Evolutionary conservation across 2,888 invertebrate genomes (phyloP), one percentile per base, ranked within the genome.

Genomic region (Philereme vetulata): DNA sequence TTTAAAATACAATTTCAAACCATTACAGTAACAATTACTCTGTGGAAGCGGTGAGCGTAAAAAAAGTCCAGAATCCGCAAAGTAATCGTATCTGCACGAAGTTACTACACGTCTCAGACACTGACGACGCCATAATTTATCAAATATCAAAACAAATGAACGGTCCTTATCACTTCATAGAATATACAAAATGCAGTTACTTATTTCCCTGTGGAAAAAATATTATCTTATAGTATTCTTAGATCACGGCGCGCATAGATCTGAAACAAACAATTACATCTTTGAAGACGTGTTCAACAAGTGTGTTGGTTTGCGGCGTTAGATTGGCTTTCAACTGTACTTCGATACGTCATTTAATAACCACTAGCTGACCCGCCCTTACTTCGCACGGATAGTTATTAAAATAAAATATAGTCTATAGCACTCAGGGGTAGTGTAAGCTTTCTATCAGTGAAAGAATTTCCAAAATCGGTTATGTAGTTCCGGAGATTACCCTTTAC

Each of bases 151-250:
- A 92, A 90, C 88, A 90, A 92, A 89, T 90, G 87, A 89, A 88
- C 90, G 89, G 84, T 90, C 88, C 92, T 91, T 90, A 90, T 91
- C 92, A 92, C 91, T 92, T 92, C 86, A 92, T 92, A 92, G 90
- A 93, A 93, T 92, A 93, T 93, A 93, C 93, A 93, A 93, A 93
- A 93, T 92, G 92, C 92, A 92, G 90, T 92, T 92, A 93, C 92
- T 93, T 92, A 92, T 92, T 92, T 92, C 92, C 92, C 85, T 90
- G 91, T 92, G 92, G 92, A 92, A 93, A 92, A 91, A 91, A 91
- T 92, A 92, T 92, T 91, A 92, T 91, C 91, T 92, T 92, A 92
- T 88, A 90, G 88, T 92, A 92, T 89, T 90, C 90, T 88, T 91
- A 90, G 90, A 92, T 90, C 92, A 91, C 92, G 91, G 88, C 89